Evolutionary conservation across 2,888 invertebrate species (phyloP).

Genomic region (Noctua janthina): DNA sequence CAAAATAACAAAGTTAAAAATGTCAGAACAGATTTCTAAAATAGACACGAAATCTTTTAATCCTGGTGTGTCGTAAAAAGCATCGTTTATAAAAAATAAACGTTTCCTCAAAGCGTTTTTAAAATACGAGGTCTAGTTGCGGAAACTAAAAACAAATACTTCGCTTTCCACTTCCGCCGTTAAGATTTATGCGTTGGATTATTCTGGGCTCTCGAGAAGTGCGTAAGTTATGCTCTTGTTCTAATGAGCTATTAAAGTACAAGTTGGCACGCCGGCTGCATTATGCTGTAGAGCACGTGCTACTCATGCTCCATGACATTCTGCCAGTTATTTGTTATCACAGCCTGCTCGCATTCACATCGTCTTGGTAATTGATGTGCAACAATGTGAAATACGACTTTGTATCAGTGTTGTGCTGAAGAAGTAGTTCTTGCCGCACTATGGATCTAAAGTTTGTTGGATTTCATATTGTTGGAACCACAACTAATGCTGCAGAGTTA

Average conservation of each 20-base stretch:
- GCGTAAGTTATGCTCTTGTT: conserved; percentile 76
- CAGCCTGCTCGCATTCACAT: conserved; percentile 22
- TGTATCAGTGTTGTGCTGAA: conserved; percentile 6
- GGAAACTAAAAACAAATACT: conserved; percentile 73
- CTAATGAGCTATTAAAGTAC: conserved; percentile 83
- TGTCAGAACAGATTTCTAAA: conserved; percentile 4
- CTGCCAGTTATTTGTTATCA: conserved; percentile 61
- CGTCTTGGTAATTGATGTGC: conserved; percentile 31
- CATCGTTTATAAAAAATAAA: conserved; percentile 53
- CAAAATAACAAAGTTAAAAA: conserved; percentile 9
- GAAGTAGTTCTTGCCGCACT: background rate
- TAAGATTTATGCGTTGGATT: conserved; percentile 78
- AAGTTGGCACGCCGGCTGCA: conserved; percentile 79
- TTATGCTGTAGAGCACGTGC: conserved; percentile 80
- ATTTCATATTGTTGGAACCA: background rate
- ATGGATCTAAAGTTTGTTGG: background rate
- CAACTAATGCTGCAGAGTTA: background rate
- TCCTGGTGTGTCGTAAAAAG: conserved; percentile 44
- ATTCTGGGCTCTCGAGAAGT: conserved; percentile 78
- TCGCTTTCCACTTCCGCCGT: conserved; percentile 74
- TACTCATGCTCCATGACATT: conserved; percentile 65
- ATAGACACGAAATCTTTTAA: conserved; percentile 28
- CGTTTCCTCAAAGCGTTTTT: conserved; percentile 58
- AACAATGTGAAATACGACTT: conserved; percentile 8
- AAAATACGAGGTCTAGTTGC: conserved; percentile 67